Evolutionary conservation across 2,888 invertebrate species (phyloP).

Genomic region (Nowickia ferox): DNA sequence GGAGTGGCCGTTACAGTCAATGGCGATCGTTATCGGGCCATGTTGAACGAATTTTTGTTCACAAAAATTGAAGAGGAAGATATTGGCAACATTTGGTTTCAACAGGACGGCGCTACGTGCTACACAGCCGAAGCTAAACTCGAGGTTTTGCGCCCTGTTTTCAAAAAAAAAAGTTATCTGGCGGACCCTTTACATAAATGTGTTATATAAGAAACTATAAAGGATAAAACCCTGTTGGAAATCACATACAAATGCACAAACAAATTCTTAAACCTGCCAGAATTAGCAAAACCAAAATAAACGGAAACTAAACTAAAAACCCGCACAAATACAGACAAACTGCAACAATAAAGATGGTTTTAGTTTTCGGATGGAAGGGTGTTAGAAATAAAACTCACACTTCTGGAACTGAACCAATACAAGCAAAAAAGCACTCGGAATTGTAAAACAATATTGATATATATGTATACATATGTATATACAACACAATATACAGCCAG

Average conservation of each 20-base stretch:
- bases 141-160: too few species aligned
- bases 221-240: not conserved
- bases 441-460: conserved; percentile 37
- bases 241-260: not conserved
- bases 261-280: conserved; percentile 21
- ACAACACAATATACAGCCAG: conserved; percentile 19
- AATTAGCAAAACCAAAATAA: conserved; percentile 69
- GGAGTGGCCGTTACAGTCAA: too few species aligned
- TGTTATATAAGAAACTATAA: conserved; percentile 5
- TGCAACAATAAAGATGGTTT: conserved; percentile 19
- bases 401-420: not conserved
- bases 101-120: too few species aligned
- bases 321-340: conserved; percentile 51
- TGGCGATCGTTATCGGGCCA: too few species aligned
- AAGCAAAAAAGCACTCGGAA: not conserved
- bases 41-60: too few species aligned
- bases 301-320: conserved; percentile 68
- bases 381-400: not conserved
- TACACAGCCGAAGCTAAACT: too few species aligned
- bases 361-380: not conserved
- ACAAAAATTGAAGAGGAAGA: too few species aligned
- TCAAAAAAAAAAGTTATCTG: too few species aligned
- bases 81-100: too few species aligned
- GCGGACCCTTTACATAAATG: too few species aligned
- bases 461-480: not conserved